These are phyloP conservation scores for Oxycera nigricornis DNA, from an alignment of 2,888 invertebrate genomes.

Conservation along the genomic window DNA sequence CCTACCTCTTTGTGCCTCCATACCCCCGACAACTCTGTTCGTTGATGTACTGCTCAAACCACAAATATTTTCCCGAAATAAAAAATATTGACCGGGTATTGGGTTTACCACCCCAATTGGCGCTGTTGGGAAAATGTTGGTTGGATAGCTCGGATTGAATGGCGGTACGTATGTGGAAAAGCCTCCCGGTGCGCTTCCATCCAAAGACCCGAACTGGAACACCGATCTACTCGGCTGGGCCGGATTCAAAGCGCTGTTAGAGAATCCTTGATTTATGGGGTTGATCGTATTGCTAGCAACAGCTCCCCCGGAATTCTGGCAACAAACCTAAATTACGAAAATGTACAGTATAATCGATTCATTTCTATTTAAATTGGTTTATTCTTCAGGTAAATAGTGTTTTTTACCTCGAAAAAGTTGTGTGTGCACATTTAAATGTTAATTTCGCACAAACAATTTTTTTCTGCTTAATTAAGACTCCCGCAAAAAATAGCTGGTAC, in stretches of 20 bases:
- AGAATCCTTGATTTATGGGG: background rate
- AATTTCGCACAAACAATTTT: too few species aligned
- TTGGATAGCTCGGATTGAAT: background rate
- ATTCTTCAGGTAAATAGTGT: too few species aligned
- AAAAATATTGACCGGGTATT: background rate
- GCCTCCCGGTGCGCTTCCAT: background rate
- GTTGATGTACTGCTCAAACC: constrained; percentile 63
- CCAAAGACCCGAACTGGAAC: constrained; percentile 40
- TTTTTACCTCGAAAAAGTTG: too few species aligned
- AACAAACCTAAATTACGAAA: constrained; percentile 47
- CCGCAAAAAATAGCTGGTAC: too few species aligned
- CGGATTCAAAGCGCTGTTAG: background rate
- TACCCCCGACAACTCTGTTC: constrained; percentile 68
- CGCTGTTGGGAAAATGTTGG: background rate
- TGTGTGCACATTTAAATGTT: too few species aligned
- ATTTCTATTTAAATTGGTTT: too few species aligned
- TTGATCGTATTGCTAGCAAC: background rate
- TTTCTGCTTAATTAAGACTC: too few species aligned
- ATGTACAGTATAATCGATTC: background rate
- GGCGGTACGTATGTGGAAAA: background rate
- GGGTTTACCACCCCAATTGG: background rate
- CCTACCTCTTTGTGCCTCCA: constrained; percentile 54
- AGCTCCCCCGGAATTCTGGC: constrained; percentile 5
- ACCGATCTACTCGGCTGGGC: constrained; percentile 13
- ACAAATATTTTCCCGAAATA: constrained; percentile 58